phyloP scores from a whole-genome alignment of 2,113 vertebrate genomes.

The Pygoscelis antarcticus region DNA sequence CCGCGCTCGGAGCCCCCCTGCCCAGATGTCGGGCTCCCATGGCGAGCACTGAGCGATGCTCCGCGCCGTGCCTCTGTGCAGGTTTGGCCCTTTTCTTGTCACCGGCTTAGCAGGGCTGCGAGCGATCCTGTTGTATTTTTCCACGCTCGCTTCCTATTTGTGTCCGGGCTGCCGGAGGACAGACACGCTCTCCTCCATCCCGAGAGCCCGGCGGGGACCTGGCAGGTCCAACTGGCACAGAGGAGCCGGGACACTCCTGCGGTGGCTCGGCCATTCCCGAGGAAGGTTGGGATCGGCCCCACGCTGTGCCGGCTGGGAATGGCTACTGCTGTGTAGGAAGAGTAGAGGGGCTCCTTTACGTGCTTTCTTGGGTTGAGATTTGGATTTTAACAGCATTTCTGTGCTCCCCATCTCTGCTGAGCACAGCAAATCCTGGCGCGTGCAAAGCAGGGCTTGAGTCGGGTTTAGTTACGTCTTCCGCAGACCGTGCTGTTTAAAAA shows the following conservation, averaged over 20 bases:
- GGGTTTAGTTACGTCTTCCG: background rate
- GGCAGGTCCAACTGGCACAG: background rate
- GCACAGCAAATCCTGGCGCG: fast-evolving
- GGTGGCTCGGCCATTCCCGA: fast-evolving
- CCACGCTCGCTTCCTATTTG: background rate
- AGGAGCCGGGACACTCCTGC: background rate
- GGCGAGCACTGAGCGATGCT: fast-evolving
- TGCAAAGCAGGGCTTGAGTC: background rate
- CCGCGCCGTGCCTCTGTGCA: fast-evolving
- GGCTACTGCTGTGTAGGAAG: fast-evolving
- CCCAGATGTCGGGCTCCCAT: fast-evolving
- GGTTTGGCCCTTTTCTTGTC: background rate
- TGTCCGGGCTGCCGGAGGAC: background rate
- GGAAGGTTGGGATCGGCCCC: background rate
- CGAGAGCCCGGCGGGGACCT: background rate
- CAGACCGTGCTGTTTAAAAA: background rate
- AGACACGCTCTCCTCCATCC: background rate
- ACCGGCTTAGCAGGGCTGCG: fast-evolving
- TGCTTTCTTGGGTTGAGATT: background rate
- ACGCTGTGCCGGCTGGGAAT: fast-evolving
- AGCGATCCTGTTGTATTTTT: background rate
- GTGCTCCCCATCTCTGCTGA: background rate
- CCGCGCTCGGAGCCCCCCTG: background rate
- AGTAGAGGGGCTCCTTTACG: background rate
- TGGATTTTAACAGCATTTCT: background rate